Base-by-base conservation (phyloP, 1,140 invertebrate species). In the Linepithema humile region DNA sequence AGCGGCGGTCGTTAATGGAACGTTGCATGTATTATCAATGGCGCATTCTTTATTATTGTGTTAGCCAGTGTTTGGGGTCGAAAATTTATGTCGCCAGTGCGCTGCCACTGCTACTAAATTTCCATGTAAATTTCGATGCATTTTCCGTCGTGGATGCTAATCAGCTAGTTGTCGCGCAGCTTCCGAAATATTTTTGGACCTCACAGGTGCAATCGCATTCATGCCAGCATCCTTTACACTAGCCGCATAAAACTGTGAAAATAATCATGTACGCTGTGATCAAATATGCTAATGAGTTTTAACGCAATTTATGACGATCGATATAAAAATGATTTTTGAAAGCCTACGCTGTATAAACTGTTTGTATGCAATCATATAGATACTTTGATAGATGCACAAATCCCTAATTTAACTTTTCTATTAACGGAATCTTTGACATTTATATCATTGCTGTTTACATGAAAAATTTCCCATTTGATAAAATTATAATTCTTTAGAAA, bases 171-270 rank as follows among this genome's bases (percentile, higher is more conserved):
- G 75, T 53, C 55, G 45, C 12, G 45, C 45, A 10, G 17, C 48
- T 64, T 29, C 45, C 2, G 35, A n/a, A 80, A 70, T 80, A 80
- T 80, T 80, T 80, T 55, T 29, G 26, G 55, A 80, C 70, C 35
- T 43, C 32, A 32, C 7, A 38, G 50, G 23, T 32, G 32, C n/a
- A 53, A 6, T 40, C 9, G 35, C 38, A n/a, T 9, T 20, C 20
- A 9, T 10, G 26, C 4, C n/a, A n/a, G 38, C 12, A 48, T 45
- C 38, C 9, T 60, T 12, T 60, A 60, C 3, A 4, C 3, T 4
- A 35, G 4, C 29, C 48, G 48, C 9, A 12, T n/a, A 55, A 67
- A 57, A 70, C 2, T 10, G 12, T 38, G n/a, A 64, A 69, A 62
- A 48, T 62, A 45, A 60, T 3, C 15, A 40, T 32, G 48, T 23